Percentiles rank a stretch among this genome's conserved stretches.
Evolutionary conservation across 2,888 invertebrate genomes (phyloP).

Genomic region (Sisyra nigra): DNA sequence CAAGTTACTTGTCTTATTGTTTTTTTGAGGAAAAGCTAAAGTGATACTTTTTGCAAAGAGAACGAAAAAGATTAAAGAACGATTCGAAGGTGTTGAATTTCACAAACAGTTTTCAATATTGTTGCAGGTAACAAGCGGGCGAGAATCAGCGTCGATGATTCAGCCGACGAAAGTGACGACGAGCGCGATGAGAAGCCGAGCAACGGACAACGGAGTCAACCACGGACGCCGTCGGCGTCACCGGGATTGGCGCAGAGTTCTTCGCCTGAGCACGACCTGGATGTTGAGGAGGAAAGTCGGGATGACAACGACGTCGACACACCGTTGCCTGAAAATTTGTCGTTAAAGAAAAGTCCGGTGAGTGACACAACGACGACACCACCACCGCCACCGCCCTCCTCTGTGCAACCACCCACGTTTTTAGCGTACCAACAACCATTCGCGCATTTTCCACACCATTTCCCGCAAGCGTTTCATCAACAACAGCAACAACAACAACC

Average conservation of each 20-base stretch:
- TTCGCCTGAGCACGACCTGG: slow-evolving; percentile 32
- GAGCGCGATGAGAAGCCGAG: slow-evolving; percentile 23
- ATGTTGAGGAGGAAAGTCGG: slow-evolving; percentile 34
- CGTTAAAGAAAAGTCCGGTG: slow-evolving; percentile 48
- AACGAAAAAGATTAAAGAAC: no score
- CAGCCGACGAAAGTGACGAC: slow-evolving; percentile 30
- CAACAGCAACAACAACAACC: slow-evolving; percentile 20
- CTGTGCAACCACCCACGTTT: slow-evolving; percentile 7
- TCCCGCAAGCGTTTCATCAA: slow-evolving; percentile 23
- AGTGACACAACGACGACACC: slow-evolving; percentile 31
- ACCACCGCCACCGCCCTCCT: slow-evolving; percentile 24
- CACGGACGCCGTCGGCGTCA: slow-evolving; percentile 19
- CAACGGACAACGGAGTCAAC: slow-evolving; percentile 18
- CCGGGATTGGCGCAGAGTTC: slow-evolving; percentile 19
- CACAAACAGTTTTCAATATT: slow-evolving; percentile 8
- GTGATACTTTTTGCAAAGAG: no score
- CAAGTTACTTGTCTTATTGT: no score
- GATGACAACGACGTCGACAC: slow-evolving; percentile 27
- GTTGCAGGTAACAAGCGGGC: slow-evolving; percentile 29
- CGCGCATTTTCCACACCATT: slow-evolving; percentile 31
- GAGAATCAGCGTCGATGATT: slow-evolving; percentile 28
- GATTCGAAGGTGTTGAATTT: no score
- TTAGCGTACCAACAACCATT: slow-evolving; percentile 21
- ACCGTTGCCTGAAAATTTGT: slow-evolving; percentile 65
- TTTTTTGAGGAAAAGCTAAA: no score